Conservation (phyloP, 2,888 invertebrate genomes). For the Cerceris rybyensis region DNA sequence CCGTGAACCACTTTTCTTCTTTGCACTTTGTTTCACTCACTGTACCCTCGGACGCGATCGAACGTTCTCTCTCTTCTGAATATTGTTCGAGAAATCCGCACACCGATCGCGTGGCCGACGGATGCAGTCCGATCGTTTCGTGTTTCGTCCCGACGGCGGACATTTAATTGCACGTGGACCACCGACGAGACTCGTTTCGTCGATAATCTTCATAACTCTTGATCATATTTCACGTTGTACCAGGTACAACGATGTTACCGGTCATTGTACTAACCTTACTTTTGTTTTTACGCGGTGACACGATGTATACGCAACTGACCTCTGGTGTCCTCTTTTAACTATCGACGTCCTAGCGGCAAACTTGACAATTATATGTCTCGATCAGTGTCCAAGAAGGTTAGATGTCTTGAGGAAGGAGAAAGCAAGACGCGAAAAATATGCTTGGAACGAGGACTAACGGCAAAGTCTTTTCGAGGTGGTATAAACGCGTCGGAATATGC, state of each 20-base stretch:
- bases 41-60: constrained; percentile 17
- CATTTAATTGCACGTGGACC: constrained; percentile 24
- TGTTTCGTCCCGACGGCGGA: constrained; percentile 48
- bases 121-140: constrained; percentile 16
- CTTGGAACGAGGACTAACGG: constrained; percentile 9
- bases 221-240: neutral
- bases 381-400: too few relatives aligned
- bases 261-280: too few relatives aligned
- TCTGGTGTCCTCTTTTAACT: too few relatives aligned
- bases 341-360: too few relatives aligned
- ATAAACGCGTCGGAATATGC: constrained; percentile 55
- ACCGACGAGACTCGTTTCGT: constrained; percentile 4
- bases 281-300: too few relatives aligned
- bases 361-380: too few relatives aligned
- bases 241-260: too few relatives aligned
- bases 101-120: constrained; percentile 34
- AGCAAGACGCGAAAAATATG: constrained; percentile 24
- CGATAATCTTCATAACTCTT: constrained; percentile 44
- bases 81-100: constrained; percentile 2
- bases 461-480: constrained; percentile 26
- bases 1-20: constrained; percentile 64
- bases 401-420: neutral
- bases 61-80: neutral
- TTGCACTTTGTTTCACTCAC: constrained; percentile 47
- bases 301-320: too few relatives aligned